Evolutionary conservation across 2,888 invertebrate species (phyloP).

Genomic region (Apodemia duryi): DNA sequence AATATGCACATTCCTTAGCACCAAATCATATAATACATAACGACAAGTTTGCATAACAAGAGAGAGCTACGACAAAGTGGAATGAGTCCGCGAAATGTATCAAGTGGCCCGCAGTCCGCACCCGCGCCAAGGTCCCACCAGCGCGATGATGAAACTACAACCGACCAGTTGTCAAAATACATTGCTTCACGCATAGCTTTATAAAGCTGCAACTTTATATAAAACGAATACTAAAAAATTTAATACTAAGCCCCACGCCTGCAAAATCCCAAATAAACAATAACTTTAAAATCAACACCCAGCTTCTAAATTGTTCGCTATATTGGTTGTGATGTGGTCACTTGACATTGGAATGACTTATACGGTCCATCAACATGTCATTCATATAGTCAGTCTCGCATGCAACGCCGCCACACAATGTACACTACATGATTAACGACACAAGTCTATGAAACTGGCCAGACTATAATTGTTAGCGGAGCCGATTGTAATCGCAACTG

Average conservation of each 20-base stretch:
- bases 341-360: neutral
- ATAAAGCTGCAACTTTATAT: neutral
- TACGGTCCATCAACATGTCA: neutral
- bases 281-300: no score
- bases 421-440: neutral
- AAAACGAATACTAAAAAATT: no score
- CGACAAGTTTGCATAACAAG: slow-evolving; percentile 76
- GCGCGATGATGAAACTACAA: slow-evolving; percentile 23
- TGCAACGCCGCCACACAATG: neutral
- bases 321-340: neutral
- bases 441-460: neutral
- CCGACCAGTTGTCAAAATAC: slow-evolving; percentile 21
- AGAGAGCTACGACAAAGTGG: slow-evolving; percentile 73
- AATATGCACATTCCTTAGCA: slow-evolving; percentile 2
- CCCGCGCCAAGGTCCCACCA: slow-evolving; percentile 57
- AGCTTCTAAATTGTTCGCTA: neutral
- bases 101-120: slow-evolving; percentile 50
- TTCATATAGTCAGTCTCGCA: neutral
- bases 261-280: no score
- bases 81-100: slow-evolving; percentile 69
- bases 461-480: neutral
- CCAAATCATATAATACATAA: slow-evolving; percentile 56
- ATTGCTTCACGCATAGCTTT: slow-evolving; percentile 21
- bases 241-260: no score
- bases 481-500: neutral